Evolutionary conservation across 1,140 invertebrate genomes (phyloP).

Genomic region (Macrostomum lignano): DNA sequence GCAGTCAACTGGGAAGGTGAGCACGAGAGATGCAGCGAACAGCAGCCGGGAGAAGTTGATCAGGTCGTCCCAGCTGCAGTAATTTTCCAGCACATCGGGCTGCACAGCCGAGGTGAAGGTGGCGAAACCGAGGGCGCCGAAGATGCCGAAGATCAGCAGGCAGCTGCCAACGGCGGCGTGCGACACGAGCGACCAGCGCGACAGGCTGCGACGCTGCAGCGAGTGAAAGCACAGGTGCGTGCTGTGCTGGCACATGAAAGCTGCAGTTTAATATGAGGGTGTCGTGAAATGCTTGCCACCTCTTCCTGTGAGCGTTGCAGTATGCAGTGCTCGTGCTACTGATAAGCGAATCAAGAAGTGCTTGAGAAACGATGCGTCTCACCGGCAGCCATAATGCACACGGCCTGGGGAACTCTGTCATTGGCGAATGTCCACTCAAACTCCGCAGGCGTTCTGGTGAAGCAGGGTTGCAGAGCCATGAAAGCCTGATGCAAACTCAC

Average conservation of each 20-base stretch:
- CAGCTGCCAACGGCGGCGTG: slow-evolving; percentile 46
- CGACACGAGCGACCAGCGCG: slow-evolving; percentile 47
- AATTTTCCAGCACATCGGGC: slow-evolving; percentile 61
- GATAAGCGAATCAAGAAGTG: too few relatives aligned
- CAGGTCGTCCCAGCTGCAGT: slow-evolving; percentile 53
- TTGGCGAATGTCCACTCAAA: too few relatives aligned
- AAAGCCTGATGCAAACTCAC: too few relatives aligned
- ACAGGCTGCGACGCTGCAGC: slow-evolving; percentile 43
- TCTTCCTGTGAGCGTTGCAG: too few relatives aligned
- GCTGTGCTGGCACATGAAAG: slow-evolving; percentile 70
- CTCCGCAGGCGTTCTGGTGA: too few relatives aligned
- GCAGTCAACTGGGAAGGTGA: slow-evolving; percentile 61
- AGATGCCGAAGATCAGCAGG: slow-evolving; percentile 38
- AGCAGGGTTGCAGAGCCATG: too few relatives aligned
- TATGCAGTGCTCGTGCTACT: too few relatives aligned
- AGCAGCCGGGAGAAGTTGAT: slow-evolving; percentile 51
- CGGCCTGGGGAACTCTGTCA: too few relatives aligned
- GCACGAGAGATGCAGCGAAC: slow-evolving; percentile 50
- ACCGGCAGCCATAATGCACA: too few relatives aligned
- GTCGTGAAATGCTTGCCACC: too few relatives aligned
- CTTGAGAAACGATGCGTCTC: too few relatives aligned
- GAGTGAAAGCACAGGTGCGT: slow-evolving; percentile 56
- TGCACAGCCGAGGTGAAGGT: slow-evolving; percentile 53
- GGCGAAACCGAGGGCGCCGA: slow-evolving; percentile 48
- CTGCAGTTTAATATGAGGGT: too few relatives aligned